These are phyloP conservation scores for Poecilia picta DNA, from an alignment of 2,797 vertebrate genomes.

Conservation along the genomic window DNA sequence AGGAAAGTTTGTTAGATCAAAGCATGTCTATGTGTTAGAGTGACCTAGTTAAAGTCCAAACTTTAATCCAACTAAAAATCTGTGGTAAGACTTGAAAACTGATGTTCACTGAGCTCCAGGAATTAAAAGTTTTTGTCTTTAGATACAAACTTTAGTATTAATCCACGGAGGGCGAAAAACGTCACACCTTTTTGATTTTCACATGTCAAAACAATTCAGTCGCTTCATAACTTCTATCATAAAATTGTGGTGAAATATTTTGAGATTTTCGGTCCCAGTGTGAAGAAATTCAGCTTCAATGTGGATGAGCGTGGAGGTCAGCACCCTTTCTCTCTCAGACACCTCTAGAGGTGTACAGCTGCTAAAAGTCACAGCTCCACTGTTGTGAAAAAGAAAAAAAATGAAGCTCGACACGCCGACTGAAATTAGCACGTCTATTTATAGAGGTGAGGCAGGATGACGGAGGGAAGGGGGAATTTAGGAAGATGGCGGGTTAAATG, in stretches of 20 bases:
- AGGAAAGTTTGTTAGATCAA: background rate
- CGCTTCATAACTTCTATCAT: background rate
- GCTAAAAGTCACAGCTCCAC: conserved; percentile 76
- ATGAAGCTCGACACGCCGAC: conserved; percentile 71
- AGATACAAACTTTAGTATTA: background rate
- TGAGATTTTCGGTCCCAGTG: background rate
- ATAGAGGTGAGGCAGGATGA: conserved; percentile 65
- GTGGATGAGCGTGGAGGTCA: conserved; percentile 11
- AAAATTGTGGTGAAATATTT: background rate
- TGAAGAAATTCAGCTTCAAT: conserved; percentile 43
- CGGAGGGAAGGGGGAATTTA: conserved; percentile 11
- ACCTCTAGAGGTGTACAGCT: conserved; percentile 70
- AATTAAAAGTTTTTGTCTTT: background rate
- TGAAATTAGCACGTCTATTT: conserved; percentile 83
- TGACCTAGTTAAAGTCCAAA: background rate
- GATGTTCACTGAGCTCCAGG: background rate
- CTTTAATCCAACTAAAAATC: background rate
- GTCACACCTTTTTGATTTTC: background rate
- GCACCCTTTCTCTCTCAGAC: conserved; percentile 25
- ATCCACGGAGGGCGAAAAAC: background rate
- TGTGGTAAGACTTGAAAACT: background rate
- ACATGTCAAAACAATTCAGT: background rate
- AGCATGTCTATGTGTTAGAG: background rate
- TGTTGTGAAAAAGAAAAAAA: conserved; percentile 51
- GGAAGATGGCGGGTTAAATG: conserved; percentile 49